Base-by-base conservation (phyloP, 2,113 vertebrate species). In the Daphoenositta chrysoptera region DNA sequence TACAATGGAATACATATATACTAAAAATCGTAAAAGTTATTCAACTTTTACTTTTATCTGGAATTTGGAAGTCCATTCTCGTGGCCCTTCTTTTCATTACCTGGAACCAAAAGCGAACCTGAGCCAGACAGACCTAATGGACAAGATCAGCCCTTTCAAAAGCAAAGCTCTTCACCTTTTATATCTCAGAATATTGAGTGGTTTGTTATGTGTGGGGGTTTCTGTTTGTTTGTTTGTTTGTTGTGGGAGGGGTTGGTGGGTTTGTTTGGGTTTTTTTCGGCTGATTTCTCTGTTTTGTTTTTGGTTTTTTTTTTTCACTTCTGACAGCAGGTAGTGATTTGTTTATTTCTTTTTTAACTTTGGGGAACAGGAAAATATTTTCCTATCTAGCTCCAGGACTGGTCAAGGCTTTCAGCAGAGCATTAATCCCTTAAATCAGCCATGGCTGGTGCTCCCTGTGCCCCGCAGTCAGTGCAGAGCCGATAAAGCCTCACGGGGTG, bases 371-470 rank as follows among this genome's bases (percentile, higher is more conserved):
- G 57, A 61, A 76, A 65, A 68, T 87, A 85, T 65, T 85, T 91
- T 61, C 11, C n/a, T 2, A 1, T 35, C 30, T 65, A 54, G 81
- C 42, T 69, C 22, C 31, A 63, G 70, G n/a, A 76, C 61, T 70
- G 72, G 78, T 48, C 77, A 93, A 61, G 54, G 86, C 39, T 83
- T 87, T 54, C 30, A 88, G 53, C 40, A 17, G 48, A 35, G 40
- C 51, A 10, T 84, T 84, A 95, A 91, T 92, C 40, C 96, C n/a
- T 57, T 13, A 54, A 84, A 82, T 87, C 69, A 78, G 47, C 60
- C 24, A 6, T n/a, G 65, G 37, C 48, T 19, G 33, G 24, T 63
- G 14, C 54, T 91, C 71, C 70, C 78, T 14, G 9, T 0, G 0
- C 57, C 75, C 51, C 0, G 0, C 6, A 10, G 54, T 80, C 15